Percentiles rank a stretch among this genome's conserved stretches.
phyloP scores from a whole-genome alignment of 92 coral and sea anemone species.

The Palythoa grandiflora region DNA sequence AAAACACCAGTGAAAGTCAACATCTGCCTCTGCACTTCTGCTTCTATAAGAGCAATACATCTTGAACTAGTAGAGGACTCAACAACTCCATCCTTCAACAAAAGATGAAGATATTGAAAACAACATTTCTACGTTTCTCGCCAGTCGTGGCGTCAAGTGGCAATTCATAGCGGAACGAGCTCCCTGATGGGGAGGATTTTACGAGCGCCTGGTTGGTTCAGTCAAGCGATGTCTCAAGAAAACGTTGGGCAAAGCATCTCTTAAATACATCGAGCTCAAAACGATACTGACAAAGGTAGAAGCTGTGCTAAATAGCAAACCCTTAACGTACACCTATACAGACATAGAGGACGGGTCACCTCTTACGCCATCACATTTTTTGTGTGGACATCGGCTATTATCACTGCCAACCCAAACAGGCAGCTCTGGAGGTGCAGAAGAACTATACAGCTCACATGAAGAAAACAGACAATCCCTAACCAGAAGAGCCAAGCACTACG shows the following conservation, averaged over 20 bases:
- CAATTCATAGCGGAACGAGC: too few species aligned
- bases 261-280: not conserved
- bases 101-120: not conserved
- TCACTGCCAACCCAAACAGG: slow-evolving; percentile 6
- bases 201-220: slow-evolving; percentile 47
- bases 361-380: slow-evolving; percentile 46
- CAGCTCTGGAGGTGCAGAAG: slow-evolving; percentile 38
- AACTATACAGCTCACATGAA: not conserved
- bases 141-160: slow-evolving; percentile 12
- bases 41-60: too few species aligned
- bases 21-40: slow-evolving; percentile 64
- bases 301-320: too few species aligned
- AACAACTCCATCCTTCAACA: slow-evolving; percentile 52
- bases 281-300: too few species aligned
- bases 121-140: slow-evolving; percentile 20
- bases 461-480: slow-evolving; percentile 26
- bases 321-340: slow-evolving; percentile 8
- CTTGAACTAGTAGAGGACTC: slow-evolving; percentile 28
- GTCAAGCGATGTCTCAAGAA: slow-evolving; percentile 49
- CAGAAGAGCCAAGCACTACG: slow-evolving; percentile 14
- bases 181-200: slow-evolving; percentile 23
- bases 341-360: slow-evolving; percentile 38
- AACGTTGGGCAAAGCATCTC: slow-evolving; percentile 40
- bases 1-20: slow-evolving; percentile 40
- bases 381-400: slow-evolving; percentile 31